These are phyloP conservation scores for Clinocottus analis DNA, from an alignment of 2,113 vertebrate species.

Conservation along the genomic window DNA sequence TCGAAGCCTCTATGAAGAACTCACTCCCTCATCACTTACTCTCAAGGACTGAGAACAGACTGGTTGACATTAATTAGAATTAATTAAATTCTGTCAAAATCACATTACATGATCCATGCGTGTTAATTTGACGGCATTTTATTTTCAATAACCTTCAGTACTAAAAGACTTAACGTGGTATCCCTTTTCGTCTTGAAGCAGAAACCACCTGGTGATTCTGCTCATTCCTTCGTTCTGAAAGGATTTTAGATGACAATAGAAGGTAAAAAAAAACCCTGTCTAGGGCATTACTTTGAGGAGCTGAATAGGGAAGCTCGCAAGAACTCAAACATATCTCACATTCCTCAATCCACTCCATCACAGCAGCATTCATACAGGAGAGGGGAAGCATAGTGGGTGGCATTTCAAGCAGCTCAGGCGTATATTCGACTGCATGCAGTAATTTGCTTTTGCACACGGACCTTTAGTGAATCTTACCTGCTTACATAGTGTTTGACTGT, in stretches of 20 bases:
- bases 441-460: background rate
- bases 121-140: background rate
- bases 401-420: conserved; percentile 3
- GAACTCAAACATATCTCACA: conserved; percentile 19
- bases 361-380: background rate
- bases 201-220: conserved; percentile 6
- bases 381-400: background rate
- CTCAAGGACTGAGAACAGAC: background rate
- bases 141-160: background rate
- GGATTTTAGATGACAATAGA: conserved; percentile 11
- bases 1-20: no score
- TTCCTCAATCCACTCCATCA: background rate
- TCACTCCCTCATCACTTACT: no score
- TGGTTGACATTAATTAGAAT: background rate
- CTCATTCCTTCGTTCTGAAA: conserved; percentile 18
- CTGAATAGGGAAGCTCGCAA: conserved; percentile 20
- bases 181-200: background rate
- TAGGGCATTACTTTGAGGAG: conserved; percentile 20
- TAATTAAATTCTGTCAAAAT: no score
- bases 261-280: no score
- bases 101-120: background rate
- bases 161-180: background rate
- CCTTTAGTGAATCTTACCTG: background rate
- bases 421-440: background rate
- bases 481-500: background rate